These are phyloP conservation scores for Alosa alosa DNA, from an alignment of 2,113 vertebrate genomes.

Conservation along the genomic window DNA sequence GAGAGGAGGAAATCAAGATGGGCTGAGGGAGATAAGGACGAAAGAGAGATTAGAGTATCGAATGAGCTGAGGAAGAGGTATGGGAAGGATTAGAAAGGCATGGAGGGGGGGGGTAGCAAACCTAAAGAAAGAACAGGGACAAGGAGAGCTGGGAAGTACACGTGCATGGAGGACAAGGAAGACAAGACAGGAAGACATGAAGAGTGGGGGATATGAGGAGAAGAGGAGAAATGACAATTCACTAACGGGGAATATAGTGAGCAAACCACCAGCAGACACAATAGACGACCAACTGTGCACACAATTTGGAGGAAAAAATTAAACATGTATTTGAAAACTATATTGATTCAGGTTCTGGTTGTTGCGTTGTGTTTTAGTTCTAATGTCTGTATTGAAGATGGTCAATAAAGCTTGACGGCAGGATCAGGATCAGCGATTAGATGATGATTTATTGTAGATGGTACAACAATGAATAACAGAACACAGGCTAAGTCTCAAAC, in stretches of 20 bases:
- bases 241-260: not conserved
- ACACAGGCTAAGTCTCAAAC: too few species aligned
- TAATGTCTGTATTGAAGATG: too few species aligned
- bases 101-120: not conserved
- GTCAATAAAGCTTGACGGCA: too few species aligned
- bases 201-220: not conserved
- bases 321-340: not conserved
- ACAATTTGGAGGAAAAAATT: not conserved
- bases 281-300: not conserved
- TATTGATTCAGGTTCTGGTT: too few species aligned
- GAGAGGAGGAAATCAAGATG: slow-evolving; percentile 2
- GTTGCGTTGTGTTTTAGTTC: too few species aligned
- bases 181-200: not conserved
- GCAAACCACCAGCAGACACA: too few species aligned
- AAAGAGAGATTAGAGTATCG: not conserved
- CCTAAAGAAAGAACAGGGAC: not conserved
- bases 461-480: too few species aligned
- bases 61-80: not conserved
- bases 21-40: not conserved
- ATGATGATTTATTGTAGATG: too few species aligned
- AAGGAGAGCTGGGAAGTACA: not conserved
- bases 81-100: not conserved
- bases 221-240: not conserved
- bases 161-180: not conserved
- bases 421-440: too few species aligned